phyloP scores from a whole-genome alignment of 2,797 vertebrate genomes.

The Eulemur mongoz region DNA sequence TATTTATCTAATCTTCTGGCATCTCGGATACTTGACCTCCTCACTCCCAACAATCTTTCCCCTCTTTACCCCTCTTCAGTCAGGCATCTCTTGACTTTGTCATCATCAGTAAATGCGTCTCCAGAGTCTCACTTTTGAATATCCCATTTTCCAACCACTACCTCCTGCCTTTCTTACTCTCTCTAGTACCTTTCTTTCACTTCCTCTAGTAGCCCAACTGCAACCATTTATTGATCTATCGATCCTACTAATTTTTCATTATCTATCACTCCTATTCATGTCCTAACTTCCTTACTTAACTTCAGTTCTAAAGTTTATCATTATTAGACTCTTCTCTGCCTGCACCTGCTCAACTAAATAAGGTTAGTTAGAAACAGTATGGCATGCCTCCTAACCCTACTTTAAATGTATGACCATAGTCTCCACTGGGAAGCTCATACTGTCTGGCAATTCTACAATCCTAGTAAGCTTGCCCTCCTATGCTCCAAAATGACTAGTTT shows the following conservation, averaged over 20 bases:
- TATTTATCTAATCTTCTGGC: background rate
- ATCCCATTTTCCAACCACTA: background rate
- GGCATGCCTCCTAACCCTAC: background rate
- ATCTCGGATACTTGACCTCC: background rate
- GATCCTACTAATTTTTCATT: background rate
- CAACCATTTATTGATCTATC: background rate
- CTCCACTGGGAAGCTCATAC: background rate
- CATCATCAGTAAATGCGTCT: background rate
- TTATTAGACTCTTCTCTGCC: background rate
- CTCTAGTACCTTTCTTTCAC: background rate
- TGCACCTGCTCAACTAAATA: background rate
- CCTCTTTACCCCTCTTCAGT: background rate
- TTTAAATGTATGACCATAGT: background rate
- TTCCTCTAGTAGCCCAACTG: background rate
- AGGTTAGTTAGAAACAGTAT: background rate
- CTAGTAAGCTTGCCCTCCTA: background rate
- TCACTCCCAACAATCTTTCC: background rate
- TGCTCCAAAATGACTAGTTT: background rate
- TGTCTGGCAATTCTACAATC: background rate
- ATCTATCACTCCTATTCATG: background rate
- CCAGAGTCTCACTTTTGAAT: background rate
- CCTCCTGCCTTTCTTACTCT: background rate
- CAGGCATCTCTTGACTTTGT: background rate
- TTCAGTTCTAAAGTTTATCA: background rate
- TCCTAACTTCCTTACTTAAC: background rate